These are phyloP conservation scores for Peribatodes rhomboidaria DNA, from an alignment of 2,888 invertebrate genomes.

Conservation along the genomic window DNA sequence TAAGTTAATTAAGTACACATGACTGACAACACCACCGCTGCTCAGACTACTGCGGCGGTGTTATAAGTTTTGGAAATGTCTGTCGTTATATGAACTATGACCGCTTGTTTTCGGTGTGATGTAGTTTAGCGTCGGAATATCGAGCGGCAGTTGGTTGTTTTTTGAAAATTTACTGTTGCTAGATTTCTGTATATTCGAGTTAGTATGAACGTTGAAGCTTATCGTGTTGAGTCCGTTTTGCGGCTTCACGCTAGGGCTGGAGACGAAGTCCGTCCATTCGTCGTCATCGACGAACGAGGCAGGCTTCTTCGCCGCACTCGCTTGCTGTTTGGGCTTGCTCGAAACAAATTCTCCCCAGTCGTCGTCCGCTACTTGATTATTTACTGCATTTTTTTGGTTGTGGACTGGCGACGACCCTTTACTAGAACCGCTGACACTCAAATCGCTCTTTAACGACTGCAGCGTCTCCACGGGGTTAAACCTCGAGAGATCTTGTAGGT, in stretches of 20 bases:
- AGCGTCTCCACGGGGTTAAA: constrained; percentile 83
- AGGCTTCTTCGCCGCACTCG: constrained; percentile 60
- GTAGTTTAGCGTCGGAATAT: constrained; percentile 79
- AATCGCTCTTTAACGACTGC: constrained; percentile 76
- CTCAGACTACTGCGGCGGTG: constrained; percentile 44
- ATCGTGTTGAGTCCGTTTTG: constrained; percentile 81
- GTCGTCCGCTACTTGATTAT: constrained; percentile 73
- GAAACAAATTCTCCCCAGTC: constrained; percentile 89
- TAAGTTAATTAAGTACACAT: constrained; percentile 70
- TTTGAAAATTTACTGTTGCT: constrained; percentile 63
- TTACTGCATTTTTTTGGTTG: constrained; percentile 55
- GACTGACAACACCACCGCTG: constrained; percentile 42
- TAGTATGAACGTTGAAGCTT: constrained; percentile 80
- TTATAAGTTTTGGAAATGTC: constrained; percentile 86
- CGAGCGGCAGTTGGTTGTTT: constrained; percentile 67
- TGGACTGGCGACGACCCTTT: constrained; percentile 73
- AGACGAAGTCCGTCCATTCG: constrained; percentile 84
- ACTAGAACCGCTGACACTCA: constrained; percentile 65
- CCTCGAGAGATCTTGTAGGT: constrained; percentile 80
- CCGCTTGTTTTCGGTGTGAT: constrained; percentile 78
- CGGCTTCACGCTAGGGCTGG: constrained; percentile 76
- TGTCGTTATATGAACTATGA: constrained; percentile 71
- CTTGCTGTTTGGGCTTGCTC: constrained; percentile 72
- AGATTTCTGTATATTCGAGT: constrained; percentile 73
- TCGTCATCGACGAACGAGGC: constrained; percentile 73